phyloP scores from a whole-genome alignment of 1,140 invertebrate species.

The Brachystomella parvula region DNA sequence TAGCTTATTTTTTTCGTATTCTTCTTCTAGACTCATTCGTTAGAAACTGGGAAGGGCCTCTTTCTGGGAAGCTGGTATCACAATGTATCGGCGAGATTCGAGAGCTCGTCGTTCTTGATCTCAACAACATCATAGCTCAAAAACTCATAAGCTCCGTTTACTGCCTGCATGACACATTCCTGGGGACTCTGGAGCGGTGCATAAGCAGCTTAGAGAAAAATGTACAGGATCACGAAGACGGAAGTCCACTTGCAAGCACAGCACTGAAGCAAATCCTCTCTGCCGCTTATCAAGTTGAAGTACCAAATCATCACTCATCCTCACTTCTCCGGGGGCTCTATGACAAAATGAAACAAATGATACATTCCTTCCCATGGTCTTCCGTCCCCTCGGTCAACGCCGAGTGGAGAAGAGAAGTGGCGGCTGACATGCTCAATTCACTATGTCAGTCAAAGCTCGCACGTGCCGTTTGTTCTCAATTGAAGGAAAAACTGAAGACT shows the following conservation, averaged over 20 bases:
- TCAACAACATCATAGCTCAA: slow-evolving; percentile 69
- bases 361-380: slow-evolving; percentile 58
- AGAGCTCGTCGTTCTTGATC: slow-evolving; percentile 59
- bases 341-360: slow-evolving; percentile 66
- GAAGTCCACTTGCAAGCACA: slow-evolving; percentile 58
- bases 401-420: slow-evolving; percentile 65
- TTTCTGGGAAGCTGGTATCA: slow-evolving; percentile 35
- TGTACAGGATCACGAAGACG: slow-evolving; percentile 48
- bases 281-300: slow-evolving; percentile 72
- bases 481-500: slow-evolving; percentile 40
- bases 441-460: slow-evolving; percentile 64
- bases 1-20: neutral
- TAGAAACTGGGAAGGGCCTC: slow-evolving; percentile 36
- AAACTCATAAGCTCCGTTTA: slow-evolving; percentile 74
- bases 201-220: slow-evolving; percentile 56
- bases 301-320: slow-evolving; percentile 67
- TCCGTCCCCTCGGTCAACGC: slow-evolving; percentile 55
- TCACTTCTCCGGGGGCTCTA: slow-evolving; percentile 64
- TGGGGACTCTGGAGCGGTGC: slow-evolving; percentile 69
- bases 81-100: slow-evolving; percentile 64
- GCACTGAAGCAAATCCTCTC: slow-evolving; percentile 72
- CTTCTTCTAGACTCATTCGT: slow-evolving; percentile 28
- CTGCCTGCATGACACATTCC: slow-evolving; percentile 70
- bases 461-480: slow-evolving; percentile 66
- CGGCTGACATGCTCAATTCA: slow-evolving; percentile 62